Percentiles rank a stretch among this genome's conserved stretches.
These are phyloP conservation scores for Carettochelys insculpta DNA, from an alignment of 2,113 vertebrate genomes.

Conservation along the genomic window DNA sequence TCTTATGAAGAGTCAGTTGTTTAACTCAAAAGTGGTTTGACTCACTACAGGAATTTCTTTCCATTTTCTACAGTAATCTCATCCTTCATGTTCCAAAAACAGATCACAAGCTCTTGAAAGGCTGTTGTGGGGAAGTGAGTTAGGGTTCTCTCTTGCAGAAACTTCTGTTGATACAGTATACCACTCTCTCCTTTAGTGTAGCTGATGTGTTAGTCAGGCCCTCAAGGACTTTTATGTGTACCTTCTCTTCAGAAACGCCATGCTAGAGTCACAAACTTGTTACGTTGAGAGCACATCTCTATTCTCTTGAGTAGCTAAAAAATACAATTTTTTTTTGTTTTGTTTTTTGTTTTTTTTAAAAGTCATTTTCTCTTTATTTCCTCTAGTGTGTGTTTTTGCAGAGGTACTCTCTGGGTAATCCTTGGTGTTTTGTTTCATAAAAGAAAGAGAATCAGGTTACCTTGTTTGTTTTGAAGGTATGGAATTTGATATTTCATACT, in stretches of 20 bases:
- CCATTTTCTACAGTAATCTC: not conserved
- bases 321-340: too few species aligned
- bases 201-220: not conserved
- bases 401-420: not conserved
- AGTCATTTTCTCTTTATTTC: not conserved
- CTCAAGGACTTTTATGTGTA: not conserved
- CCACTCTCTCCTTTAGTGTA: not conserved
- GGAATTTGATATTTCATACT: not conserved
- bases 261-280: not conserved
- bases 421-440: not conserved
- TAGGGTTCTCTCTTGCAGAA: not conserved
- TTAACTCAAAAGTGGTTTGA: not conserved
- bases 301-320: slow-evolving; percentile 17
- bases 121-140: too few species aligned
- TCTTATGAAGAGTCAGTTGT: slow-evolving; percentile 4
- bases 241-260: slow-evolving; percentile 30
- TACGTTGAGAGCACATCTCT: not conserved
- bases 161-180: not conserved
- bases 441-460: not conserved
- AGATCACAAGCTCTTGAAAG: not conserved
- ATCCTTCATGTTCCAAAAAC: not conserved
- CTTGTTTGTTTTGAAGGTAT: not conserved
- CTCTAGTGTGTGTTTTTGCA: not conserved
- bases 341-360: too few species aligned
- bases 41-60: not conserved